Percentiles rank a stretch among this genome's conserved stretches.
phyloP scores from a whole-genome alignment of 2,113 vertebrate species.

The Cynoglossus semilaevis region DNA sequence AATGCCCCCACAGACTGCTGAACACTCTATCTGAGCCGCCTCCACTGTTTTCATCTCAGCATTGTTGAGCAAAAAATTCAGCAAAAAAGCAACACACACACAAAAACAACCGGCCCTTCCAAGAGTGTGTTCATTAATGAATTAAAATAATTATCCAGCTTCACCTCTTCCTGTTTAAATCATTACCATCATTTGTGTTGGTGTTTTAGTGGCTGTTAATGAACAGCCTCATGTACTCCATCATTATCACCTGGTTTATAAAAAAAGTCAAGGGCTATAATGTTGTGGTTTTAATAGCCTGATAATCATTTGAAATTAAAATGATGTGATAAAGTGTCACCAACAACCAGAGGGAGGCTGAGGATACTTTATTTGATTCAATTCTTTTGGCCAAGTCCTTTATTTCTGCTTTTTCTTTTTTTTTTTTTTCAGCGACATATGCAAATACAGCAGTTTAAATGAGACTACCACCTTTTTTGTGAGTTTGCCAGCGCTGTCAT shows the following conservation, averaged over 20 bases:
- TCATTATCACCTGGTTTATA: slow-evolving; percentile 22
- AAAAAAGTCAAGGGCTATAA: slow-evolving; percentile 30
- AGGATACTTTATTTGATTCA: no score
- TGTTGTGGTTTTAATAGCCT: slow-evolving; percentile 11
- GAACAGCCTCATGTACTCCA: slow-evolving; percentile 24
- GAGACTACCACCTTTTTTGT: slow-evolving; percentile 5
- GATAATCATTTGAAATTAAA: slow-evolving; percentile 50
- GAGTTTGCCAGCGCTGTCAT: slow-evolving; percentile 6
- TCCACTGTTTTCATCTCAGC: slow-evolving; percentile 49
- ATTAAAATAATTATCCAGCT: slow-evolving; percentile 40
- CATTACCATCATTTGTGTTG: background rate
- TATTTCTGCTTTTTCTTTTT: no score
- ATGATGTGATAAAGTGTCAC: slow-evolving; percentile 15
- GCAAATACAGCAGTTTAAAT: slow-evolving; percentile 36
- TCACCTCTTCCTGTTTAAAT: slow-evolving; percentile 22
- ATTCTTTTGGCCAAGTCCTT: no score
- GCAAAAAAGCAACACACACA: slow-evolving; percentile 34
- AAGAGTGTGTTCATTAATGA: slow-evolving; percentile 43
- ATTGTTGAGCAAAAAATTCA: slow-evolving; percentile 47
- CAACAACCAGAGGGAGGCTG: no score
- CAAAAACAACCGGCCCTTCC: slow-evolving; percentile 6
- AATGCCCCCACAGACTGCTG: slow-evolving; percentile 63
- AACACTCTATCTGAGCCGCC: slow-evolving; percentile 67
- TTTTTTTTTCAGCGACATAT: background rate
- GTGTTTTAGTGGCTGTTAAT: slow-evolving; percentile 26